Evolutionary conservation across 2,797 vertebrate species (phyloP).

Genomic region (Micromesistius poutassou): DNA sequence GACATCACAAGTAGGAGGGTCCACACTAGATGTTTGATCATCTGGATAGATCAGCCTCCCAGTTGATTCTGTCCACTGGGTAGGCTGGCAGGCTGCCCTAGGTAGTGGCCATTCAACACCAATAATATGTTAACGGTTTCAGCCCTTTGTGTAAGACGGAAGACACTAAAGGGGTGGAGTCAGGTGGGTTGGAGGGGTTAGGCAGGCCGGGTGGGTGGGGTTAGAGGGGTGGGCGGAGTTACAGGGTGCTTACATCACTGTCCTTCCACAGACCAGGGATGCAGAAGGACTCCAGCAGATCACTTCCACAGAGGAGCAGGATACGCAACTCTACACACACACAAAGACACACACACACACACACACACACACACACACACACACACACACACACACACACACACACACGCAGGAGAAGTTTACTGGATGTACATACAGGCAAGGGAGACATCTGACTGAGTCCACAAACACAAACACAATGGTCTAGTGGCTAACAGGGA

Average conservation of each 20-base stretch:
- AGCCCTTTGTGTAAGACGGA: neutral
- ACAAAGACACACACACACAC: conserved; percentile 25
- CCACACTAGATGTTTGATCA: too few relatives aligned
- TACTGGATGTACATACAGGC: neutral
- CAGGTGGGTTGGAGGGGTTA: neutral
- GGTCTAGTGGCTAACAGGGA: neutral
- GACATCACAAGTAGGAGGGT: too few relatives aligned
- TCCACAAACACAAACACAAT: neutral
- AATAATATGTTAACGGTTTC: neutral
- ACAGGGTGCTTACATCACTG: conserved; percentile 85
- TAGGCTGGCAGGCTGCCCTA: too few relatives aligned
- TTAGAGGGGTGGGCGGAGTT: conserved; percentile 17
- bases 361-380: conserved; percentile 41
- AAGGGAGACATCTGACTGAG: neutral
- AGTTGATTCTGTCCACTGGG: too few relatives aligned
- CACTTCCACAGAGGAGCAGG: conserved; percentile 94
- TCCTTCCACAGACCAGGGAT: conserved; percentile 98
- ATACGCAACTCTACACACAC: conserved; percentile 85
- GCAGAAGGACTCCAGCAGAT: conserved; percentile 96
- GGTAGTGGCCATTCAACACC: neutral
- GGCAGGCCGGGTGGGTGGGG: neutral
- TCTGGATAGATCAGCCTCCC: too few relatives aligned
- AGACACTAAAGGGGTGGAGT: neutral
- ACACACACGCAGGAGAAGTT: neutral
- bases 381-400: conserved; percentile 18